phyloP scores from a whole-genome alignment of 1,140 invertebrate species.

The Calephelis nemesis region DNA sequence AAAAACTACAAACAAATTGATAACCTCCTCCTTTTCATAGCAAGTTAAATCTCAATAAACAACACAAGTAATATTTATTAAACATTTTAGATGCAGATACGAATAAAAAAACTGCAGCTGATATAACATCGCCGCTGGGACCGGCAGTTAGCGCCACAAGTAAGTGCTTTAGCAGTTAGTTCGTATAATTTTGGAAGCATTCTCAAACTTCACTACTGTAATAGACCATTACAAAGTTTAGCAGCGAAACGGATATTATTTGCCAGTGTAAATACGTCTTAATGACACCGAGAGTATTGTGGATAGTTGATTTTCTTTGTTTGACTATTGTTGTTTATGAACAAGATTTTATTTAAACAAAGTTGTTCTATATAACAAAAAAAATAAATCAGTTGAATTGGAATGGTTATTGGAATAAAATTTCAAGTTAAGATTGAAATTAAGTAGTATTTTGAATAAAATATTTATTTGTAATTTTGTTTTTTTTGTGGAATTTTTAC shows the following conservation, averaged over 20 bases:
- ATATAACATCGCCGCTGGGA: constrained; percentile 56
- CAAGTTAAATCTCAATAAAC: neutral
- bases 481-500: no score
- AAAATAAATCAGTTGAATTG: no score
- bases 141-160: constrained; percentile 74
- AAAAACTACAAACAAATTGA: no score
- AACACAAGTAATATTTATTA: neutral
- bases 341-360: no score
- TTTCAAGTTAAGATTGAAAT: no score
- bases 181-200: constrained; percentile 18
- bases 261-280: constrained; percentile 5
- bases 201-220: constrained; percentile 5
- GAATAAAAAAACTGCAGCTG: constrained; percentile 51
- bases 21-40: neutral
- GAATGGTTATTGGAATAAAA: no score
- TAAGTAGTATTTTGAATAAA: no score
- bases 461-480: no score
- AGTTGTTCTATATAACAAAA: no score
- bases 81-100: constrained; percentile 47
- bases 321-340: no score
- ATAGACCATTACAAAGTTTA: constrained; percentile 16
- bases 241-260: constrained; percentile 15
- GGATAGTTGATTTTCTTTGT: neutral
- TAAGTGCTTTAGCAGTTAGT: constrained; percentile 54
- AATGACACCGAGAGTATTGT: constrained; percentile 1